Evolutionary conservation across 2,113 vertebrate species (phyloP), one percentile per base, ranked within the genome.

Genomic region (Apteryx mantelli): DNA sequence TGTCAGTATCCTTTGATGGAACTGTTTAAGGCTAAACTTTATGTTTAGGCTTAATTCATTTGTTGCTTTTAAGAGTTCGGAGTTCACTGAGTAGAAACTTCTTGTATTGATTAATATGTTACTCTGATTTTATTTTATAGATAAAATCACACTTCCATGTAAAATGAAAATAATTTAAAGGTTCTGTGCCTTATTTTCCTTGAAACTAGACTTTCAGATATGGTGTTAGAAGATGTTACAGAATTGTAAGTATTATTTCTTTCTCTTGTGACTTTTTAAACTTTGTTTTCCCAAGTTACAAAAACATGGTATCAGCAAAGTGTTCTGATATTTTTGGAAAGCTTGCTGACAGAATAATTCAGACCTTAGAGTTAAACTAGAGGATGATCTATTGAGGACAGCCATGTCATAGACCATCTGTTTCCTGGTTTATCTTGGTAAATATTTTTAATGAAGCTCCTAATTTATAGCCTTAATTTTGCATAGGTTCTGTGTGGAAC

Each of bases 1-100:
- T 76, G 99, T 99, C 98, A 99, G 99, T 99, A 99, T 99, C 99
- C 98, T 99, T 99, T 97, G 12, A 36, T 80, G 63, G 7, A 34
- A 46, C 5, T 22, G 46, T 36, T 40, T 10, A 44, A 53, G 30
- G 13, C 32, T 15, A 8, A 9, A 1, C 69, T 73, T 38, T 20
- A 7, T 42, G 14, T 34, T 69, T n/a, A 24, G 4, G 9, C 20
- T 34, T 11, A 9, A 14, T 40, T 76, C 1, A 11, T 30, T n/a
- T 86, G 6, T 22, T 65, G 11, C 13, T 60, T 20, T 15, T 20
- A 7, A 46, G 50, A 55, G 7, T 34, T 58, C 44, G 24, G 60
- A 18, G 63, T 92, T 89, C 70, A 60, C 34, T 32, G 56, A 25
- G 5, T 48, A 13, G 25, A 61, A 61, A 5, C 3, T 36, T 91